Percentiles rank a stretch among this genome's conserved stretches.
These are phyloP conservation scores for Drosophila insularis DNA, from an alignment of 1,140 invertebrate species.

Conservation along the genomic window DNA sequence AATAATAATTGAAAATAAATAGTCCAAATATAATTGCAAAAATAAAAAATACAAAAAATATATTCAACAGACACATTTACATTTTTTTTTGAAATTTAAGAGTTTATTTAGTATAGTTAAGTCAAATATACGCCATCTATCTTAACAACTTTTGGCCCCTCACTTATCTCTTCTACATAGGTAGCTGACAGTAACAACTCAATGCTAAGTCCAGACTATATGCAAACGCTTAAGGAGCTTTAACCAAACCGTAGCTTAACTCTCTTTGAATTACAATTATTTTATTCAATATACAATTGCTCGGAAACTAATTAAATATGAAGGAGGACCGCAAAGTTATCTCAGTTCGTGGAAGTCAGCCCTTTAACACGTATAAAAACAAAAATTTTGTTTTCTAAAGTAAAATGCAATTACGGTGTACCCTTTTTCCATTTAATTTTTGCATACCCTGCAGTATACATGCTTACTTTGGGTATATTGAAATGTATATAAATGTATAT, in stretches of 20 bases:
- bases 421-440: neutral
- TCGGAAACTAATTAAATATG: conserved; percentile 10
- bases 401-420: conserved; percentile 12
- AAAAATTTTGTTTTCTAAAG: conserved; percentile 6
- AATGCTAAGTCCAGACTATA: no score
- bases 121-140: no score
- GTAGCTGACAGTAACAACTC: no score
- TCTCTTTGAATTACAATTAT: neutral
- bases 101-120: no score
- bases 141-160: no score
- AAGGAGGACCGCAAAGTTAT: conserved; percentile 1
- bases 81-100: no score
- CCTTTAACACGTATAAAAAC: conserved; percentile 5
- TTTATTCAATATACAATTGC: neutral
- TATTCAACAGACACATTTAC: no score
- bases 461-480: neutral
- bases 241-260: no score
- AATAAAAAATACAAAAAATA: no score
- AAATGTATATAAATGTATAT: no score
- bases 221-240: no score
- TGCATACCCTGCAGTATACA: neutral
- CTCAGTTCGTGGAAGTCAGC: neutral
- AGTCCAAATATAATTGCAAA: neutral
- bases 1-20: conserved; percentile 16
- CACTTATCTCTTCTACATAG: no score